Evolutionary conservation across 2,113 vertebrate species (phyloP).

Genomic region (Meles meles): DNA sequence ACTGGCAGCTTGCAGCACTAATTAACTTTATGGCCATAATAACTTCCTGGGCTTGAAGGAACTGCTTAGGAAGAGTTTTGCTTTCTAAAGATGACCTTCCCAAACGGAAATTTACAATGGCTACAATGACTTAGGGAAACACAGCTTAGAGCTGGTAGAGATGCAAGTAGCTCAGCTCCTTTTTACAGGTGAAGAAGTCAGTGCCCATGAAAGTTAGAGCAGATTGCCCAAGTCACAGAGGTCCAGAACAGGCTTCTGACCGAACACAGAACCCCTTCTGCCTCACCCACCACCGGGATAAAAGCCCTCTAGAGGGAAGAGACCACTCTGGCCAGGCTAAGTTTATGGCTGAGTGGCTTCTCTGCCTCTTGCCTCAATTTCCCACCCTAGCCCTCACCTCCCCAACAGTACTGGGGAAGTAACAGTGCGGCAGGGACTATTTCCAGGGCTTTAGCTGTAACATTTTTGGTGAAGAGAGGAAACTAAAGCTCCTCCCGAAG

Average conservation of each 20-base stretch:
- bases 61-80: not conserved
- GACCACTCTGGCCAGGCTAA: not conserved
- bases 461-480: not conserved
- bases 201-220: not conserved
- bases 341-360: not conserved
- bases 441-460: not conserved
- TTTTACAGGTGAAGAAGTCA: constrained; percentile 26
- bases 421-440: not conserved
- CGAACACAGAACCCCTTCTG: not conserved
- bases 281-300: not conserved
- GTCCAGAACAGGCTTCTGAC: not conserved
- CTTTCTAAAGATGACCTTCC: constrained; percentile 49
- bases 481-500: not conserved
- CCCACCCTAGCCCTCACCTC: not conserved
- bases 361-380: not conserved
- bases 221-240: not conserved
- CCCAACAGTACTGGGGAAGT: not conserved
- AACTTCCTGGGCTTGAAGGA: not conserved
- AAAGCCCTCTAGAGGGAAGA: not conserved
- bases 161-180: not conserved
- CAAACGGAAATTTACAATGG: not conserved
- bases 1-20: not conserved
- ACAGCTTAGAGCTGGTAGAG: not conserved
- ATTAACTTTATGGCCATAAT: not conserved
- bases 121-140: not conserved